These are phyloP conservation scores for Mactra quadrangularis DNA, from an alignment of 1,140 invertebrate species.

Conservation along the genomic window DNA sequence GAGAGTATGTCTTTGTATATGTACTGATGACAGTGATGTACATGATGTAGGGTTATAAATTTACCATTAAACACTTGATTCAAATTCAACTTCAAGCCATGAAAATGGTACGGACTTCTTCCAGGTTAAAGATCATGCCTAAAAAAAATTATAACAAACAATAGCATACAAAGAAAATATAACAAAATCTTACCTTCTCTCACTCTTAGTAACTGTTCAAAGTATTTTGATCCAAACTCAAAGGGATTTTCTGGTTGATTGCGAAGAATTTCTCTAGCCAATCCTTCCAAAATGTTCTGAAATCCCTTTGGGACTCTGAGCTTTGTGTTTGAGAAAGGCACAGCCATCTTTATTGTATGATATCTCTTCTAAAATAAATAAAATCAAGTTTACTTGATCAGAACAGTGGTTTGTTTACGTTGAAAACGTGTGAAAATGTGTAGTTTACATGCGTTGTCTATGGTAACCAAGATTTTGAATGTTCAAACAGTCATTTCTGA, in stretches of 20 bases:
- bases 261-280: slow-evolving; percentile 88
- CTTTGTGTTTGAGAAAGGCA: slow-evolving; percentile 84
- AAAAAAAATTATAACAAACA: too few relatives aligned
- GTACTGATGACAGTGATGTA: too few relatives aligned
- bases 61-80: too few relatives aligned
- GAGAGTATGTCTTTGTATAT: too few relatives aligned
- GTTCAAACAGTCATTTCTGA: neutral
- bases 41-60: too few relatives aligned
- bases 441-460: slow-evolving; percentile 58
- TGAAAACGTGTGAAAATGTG: neutral
- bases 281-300: slow-evolving; percentile 87
- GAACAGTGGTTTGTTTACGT: too few relatives aligned
- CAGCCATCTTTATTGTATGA: slow-evolving; percentile 77
- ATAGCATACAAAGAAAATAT: too few relatives aligned
- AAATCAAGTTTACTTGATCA: neutral
- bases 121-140: too few relatives aligned
- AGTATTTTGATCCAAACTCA: slow-evolving; percentile 87
- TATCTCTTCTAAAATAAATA: neutral
- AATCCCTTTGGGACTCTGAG: slow-evolving; percentile 87
- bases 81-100: too few relatives aligned
- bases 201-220: slow-evolving; percentile 86
- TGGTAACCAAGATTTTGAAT: slow-evolving; percentile 33
- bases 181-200: slow-evolving; percentile 83
- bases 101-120: too few relatives aligned
- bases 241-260: slow-evolving; percentile 87